Conservation (phyloP, 2,113 vertebrate genomes). For the Nothobranchius kuhntae region DNA sequence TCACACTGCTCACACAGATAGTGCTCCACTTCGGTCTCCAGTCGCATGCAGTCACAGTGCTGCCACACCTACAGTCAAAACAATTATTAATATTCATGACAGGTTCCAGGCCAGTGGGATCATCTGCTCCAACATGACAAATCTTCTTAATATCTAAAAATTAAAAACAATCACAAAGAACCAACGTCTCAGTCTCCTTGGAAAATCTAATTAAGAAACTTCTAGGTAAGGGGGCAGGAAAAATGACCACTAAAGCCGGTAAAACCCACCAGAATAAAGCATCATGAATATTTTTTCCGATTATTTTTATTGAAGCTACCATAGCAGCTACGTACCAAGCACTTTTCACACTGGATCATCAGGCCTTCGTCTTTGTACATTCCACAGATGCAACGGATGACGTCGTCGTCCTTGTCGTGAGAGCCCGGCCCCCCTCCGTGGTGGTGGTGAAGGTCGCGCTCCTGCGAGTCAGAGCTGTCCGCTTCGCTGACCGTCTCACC, state of each 20-base stretch:
- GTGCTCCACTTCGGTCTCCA: conserved; percentile 93
- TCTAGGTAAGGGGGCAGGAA: conserved; percentile 18
- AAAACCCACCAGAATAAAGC: not conserved
- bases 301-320: too few species aligned
- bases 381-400: conserved; percentile 98
- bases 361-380: conserved; percentile 98
- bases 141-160: conserved; percentile 34
- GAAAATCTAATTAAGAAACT: conserved; percentile 27
- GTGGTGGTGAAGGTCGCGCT: conserved; percentile 77
- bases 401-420: conserved; percentile 87
- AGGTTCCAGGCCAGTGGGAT: conserved; percentile 1
- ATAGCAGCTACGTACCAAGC: conserved; percentile 85
- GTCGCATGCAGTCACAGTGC: conserved; percentile 97
- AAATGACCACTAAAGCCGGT: conserved; percentile 11
- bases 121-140: conserved; percentile 21
- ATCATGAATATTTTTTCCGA: not conserved
- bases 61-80: conserved; percentile 89
- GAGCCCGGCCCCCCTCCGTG: conserved; percentile 75
- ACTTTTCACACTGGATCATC: conserved; percentile 99
- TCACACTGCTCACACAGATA: conserved; percentile 98
- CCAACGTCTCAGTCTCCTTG: conserved; percentile 10
- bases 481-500: conserved; percentile 96
- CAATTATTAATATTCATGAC: not conserved
- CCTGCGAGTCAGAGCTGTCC: conserved; percentile 92
- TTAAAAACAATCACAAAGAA: conserved; percentile 16